Evolutionary conservation across 1,140 invertebrate species (phyloP), one percentile per base, ranked within the genome.

Genomic region (Aphelinus certus): DNA sequence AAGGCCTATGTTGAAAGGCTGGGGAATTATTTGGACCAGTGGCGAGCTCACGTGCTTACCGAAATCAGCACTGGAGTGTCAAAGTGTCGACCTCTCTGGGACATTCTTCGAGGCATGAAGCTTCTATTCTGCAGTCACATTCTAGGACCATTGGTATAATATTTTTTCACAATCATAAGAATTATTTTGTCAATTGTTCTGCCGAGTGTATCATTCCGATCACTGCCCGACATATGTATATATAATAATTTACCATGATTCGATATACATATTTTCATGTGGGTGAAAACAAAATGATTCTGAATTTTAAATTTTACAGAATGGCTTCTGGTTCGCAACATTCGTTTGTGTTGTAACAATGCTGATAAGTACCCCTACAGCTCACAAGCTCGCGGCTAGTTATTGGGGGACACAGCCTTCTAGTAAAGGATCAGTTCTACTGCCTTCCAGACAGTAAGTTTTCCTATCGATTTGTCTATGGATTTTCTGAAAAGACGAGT

Each of bases 21-120:
- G 51, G 88, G 89, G 45, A 89, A 88, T 26, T 93, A 93, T 81
- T 80, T 92, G 74, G 91, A 91, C 67, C 91, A 92, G 78, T 93
- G 92, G 88, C 87, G 91, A 1, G 89, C 88, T 51, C 91, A 93
- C 65, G 92, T 93, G 51, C 85, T 92, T 2, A 86, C 88, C 0
- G 89, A 92, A 67, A 88, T 92, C 47, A 88, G 89, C 43, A 89
- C 89, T 51, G 90, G 90, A 57, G 91, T 92, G 2, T 92, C 92
- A 1, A 90, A 91, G 46, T 95, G 94, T 85, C 89, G 91, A 10
- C 93, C 93, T 5, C 85, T 95, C 10, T 95, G 92, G 89, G 89
- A 93, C 51, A 89, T 94, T 51, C 91, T 92, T 71, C 87, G 92
- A 77, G 91, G 92, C 10, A 83, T 90, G 10, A 89, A 92, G 76